Evolutionary conservation across 1,140 invertebrate species (phyloP).

Genomic region (Euglossa dilemma): DNA sequence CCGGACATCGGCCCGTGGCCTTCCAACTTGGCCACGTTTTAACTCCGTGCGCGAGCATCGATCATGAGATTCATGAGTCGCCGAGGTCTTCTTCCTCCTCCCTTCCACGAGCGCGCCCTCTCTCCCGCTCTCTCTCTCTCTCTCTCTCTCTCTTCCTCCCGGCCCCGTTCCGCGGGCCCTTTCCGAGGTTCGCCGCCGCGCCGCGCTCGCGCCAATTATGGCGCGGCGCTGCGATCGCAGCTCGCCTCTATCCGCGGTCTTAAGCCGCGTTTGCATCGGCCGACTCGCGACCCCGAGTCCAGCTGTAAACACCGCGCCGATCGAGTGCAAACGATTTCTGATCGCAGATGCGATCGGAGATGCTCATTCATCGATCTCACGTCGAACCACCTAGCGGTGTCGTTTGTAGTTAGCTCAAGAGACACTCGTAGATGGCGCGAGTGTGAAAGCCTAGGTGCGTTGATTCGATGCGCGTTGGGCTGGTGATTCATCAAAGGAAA

Average conservation of each 20-base stretch:
- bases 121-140: neutral
- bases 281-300: too few species aligned
- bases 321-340: too few species aligned
- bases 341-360: too few species aligned
- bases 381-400: too few species aligned
- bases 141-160: neutral
- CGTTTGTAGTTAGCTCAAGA: too few species aligned
- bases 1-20: slow-evolving; percentile 69
- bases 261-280: neutral
- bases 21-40: slow-evolving; percentile 69
- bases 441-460: too few species aligned
- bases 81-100: slow-evolving; percentile 1
- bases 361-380: too few species aligned
- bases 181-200: slow-evolving; percentile 22
- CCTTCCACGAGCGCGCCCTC: neutral
- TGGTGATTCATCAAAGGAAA: too few species aligned
- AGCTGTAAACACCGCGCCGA: too few species aligned
- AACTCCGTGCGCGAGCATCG: slow-evolving; percentile 68
- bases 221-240: slow-evolving; percentile 20
- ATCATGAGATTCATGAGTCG: slow-evolving; percentile 74
- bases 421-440: too few species aligned
- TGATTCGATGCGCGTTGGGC: too few species aligned
- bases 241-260: slow-evolving; percentile 31
- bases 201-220: slow-evolving; percentile 51
- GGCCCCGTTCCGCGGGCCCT: slow-evolving; percentile 25